A percentile compares a stretch with the other conserved stretches of the same genome.
phyloP scores from a whole-genome alignment of 2,113 vertebrate species.

The Pampusana beccarii region DNA sequence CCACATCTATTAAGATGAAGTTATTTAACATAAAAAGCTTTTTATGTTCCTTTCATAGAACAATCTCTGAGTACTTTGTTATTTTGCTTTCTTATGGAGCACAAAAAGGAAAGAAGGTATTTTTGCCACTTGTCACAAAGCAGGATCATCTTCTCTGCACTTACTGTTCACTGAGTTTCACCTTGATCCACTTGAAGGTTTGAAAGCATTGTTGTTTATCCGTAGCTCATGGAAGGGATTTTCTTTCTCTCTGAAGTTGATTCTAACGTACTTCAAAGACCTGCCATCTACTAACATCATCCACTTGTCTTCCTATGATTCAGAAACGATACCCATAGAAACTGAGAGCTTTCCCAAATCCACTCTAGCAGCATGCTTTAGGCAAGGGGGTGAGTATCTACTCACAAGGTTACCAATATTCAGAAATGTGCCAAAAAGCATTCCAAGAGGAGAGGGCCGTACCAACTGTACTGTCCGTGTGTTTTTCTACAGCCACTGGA shows the following conservation, averaged over 20 bases:
- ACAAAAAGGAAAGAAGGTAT: conserved; percentile 24
- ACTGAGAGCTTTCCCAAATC: not conserved
- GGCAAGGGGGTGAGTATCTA: not conserved
- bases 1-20: not conserved
- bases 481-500: not conserved
- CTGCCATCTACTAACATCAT: not conserved
- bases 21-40: conserved; percentile 16
- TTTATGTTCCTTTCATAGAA: not conserved
- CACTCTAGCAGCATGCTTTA: not conserved
- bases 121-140: conserved; percentile 33
- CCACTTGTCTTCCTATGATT: conserved; percentile 13
- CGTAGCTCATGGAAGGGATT: conserved; percentile 44
- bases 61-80: not conserved
- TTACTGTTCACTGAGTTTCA: conserved; percentile 21
- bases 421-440: not conserved
- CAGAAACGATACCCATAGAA: not conserved
- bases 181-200: conserved; percentile 55
- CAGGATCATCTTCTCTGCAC: conserved; percentile 2
- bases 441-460: not conserved
- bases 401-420: not conserved
- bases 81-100: conserved; percentile 1
- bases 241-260: conserved; percentile 49
- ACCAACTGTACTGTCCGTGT: not conserved
- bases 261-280: conserved; percentile 35
- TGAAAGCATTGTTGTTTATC: conserved; percentile 56